Percentiles rank a stretch among this genome's conserved stretches.
These are phyloP conservation scores for Pelobates fuscus DNA, from an alignment of 2,113 vertebrate species.

Conservation along the genomic window DNA sequence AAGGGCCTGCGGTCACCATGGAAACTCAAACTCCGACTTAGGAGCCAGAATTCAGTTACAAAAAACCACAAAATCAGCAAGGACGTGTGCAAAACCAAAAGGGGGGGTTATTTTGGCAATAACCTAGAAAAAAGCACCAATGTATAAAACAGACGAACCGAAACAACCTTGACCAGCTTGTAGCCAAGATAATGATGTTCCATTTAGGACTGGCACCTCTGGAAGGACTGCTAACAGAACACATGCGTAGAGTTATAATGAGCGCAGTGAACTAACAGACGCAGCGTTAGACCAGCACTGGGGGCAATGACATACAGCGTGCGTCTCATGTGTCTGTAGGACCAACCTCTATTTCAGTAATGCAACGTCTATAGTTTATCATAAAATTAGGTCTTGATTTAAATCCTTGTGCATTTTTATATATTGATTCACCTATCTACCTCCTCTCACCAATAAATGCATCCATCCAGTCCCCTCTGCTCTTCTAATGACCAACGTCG, in stretches of 20 bases:
- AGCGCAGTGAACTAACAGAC: conserved; percentile 10
- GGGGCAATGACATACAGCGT: neutral
- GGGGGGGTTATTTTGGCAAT: conserved; percentile 79
- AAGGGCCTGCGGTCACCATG: conserved; percentile 84
- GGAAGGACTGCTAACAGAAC: conserved; percentile 44
- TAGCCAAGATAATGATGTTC: conserved; percentile 61
- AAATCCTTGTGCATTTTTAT: too few relatives aligned
- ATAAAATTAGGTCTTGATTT: too few relatives aligned
- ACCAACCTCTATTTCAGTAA: too few relatives aligned
- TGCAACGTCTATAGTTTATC: too few relatives aligned
- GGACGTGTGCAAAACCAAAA: conserved; percentile 80
- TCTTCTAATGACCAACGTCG: too few relatives aligned
- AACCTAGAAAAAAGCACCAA: conserved; percentile 70
- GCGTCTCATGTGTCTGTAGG: too few relatives aligned
- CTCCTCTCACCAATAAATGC: too few relatives aligned
- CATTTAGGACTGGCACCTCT: conserved; percentile 61
- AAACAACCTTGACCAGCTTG: conserved; percentile 70
- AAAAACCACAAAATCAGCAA: conserved; percentile 92
- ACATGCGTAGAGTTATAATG: conserved; percentile 12
- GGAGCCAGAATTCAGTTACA: conserved; percentile 95
- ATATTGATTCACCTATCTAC: too few relatives aligned
- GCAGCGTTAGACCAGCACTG: neutral
- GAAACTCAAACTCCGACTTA: conserved; percentile 80
- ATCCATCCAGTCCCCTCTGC: too few relatives aligned
- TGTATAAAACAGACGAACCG: conserved; percentile 83